A percentile compares a stretch with the other conserved stretches of the same genome.
Evolutionary conservation across 2,113 vertebrate species (phyloP).

Genomic region (Machaerirhynchus nigripectus): DNA sequence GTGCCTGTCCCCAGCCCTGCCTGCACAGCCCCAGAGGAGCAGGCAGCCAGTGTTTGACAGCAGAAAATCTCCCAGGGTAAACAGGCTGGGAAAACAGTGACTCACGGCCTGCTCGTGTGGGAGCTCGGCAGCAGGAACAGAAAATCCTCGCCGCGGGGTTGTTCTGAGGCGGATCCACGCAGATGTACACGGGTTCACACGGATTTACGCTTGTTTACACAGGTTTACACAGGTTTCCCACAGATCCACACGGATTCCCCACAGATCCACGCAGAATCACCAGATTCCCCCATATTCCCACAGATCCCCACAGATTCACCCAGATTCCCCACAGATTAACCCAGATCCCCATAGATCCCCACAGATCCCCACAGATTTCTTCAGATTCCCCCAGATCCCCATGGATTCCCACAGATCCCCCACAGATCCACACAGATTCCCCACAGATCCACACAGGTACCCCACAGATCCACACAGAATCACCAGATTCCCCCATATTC

Average conservation of each 20-base stretch:
- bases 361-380: too few relatives aligned
- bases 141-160: background rate
- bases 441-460: too few relatives aligned
- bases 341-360: background rate
- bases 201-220: too few relatives aligned
- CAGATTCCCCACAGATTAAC: too few relatives aligned
- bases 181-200: rapidly evolving
- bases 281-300: too few relatives aligned
- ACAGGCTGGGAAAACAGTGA: background rate
- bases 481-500: too few relatives aligned
- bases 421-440: background rate
- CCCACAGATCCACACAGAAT: background rate
- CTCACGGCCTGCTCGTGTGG: background rate
- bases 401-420: too few relatives aligned
- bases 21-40: background rate
- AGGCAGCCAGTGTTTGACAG: background rate
- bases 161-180: background rate
- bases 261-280: too few relatives aligned
- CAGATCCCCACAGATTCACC: too few relatives aligned
- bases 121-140: background rate
- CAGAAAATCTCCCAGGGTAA: background rate
- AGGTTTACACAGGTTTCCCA: too few relatives aligned
- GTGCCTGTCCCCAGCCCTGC: background rate
- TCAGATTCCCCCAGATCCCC: background rate
- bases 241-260: background rate